Conservation (phyloP, 2,888 invertebrate genomes). For the Orthosia gracilis region DNA sequence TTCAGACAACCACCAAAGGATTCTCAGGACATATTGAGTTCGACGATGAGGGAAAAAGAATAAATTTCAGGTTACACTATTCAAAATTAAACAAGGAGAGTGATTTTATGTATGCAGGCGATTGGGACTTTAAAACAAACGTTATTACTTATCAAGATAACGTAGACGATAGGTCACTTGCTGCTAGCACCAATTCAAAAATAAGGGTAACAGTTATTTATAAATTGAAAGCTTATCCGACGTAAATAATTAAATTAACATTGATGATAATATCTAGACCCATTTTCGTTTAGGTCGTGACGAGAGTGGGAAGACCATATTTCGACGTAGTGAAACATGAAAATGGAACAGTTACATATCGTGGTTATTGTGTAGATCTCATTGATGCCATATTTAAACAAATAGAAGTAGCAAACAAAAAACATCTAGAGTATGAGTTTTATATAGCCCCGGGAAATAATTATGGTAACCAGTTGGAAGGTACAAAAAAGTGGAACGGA, state of each 20-base stretch:
- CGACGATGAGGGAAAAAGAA: constrained; percentile 92
- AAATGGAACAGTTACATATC: constrained; percentile 84
- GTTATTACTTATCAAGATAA: constrained; percentile 71
- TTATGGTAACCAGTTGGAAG: constrained; percentile 93
- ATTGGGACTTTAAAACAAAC: constrained; percentile 89
- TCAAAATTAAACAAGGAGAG: constrained; percentile 88
- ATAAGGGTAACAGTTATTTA: constrained; percentile 89
- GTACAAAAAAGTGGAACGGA: constrained; percentile 95
- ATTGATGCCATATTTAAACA: constrained; percentile 93
- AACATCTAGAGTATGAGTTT: constrained; percentile 92
- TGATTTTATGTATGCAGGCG: constrained; percentile 89
- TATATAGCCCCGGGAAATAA: constrained; percentile 92
- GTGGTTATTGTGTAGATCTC: constrained; percentile 97
- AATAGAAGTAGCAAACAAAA: constrained; percentile 73
- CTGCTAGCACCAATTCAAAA: constrained; percentile 87
- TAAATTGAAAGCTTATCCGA: background rate
- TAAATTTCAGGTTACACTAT: constrained; percentile 91
- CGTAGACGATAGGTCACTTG: constrained; percentile 78
- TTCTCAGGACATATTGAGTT: constrained; percentile 93
- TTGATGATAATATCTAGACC: background rate
- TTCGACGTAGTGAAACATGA: constrained; percentile 72
- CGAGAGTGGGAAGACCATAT: constrained; percentile 76
- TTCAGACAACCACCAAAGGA: constrained; percentile 89
- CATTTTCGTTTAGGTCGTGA: constrained; percentile 91
- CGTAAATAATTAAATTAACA: background rate